These are phyloP conservation scores for Heptranchias perlo DNA, from an alignment of 2,113 vertebrate genomes.

Conservation along the genomic window DNA sequence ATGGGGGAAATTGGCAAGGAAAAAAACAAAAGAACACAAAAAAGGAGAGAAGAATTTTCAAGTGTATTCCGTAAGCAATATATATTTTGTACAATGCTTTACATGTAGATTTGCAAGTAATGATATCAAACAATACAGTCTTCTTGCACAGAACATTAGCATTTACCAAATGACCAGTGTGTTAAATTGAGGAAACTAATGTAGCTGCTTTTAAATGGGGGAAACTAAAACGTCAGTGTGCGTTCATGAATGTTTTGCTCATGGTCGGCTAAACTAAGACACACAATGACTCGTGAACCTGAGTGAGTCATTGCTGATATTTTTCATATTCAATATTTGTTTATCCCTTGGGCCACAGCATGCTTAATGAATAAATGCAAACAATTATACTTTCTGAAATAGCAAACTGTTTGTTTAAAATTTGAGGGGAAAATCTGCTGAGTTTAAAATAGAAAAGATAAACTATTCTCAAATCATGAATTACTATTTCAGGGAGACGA, in stretches of 20 bases:
- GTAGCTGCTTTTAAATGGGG: neutral
- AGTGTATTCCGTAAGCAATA: neutral
- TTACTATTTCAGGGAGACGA: neutral
- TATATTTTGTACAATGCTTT: neutral
- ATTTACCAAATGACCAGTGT: neutral
- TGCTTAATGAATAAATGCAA: slow-evolving; percentile 20
- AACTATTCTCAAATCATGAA: neutral
- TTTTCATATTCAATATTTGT: neutral
- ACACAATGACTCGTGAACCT: neutral
- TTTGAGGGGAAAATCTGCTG: neutral
- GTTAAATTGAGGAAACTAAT: neutral
- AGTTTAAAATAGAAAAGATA: neutral
- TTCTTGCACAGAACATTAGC: too few species aligned
- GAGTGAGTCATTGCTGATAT: neutral
- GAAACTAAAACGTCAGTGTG: neutral
- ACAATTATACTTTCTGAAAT: neutral
- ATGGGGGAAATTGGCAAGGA: too few species aligned
- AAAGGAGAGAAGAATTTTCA: neutral
- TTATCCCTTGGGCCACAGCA: slow-evolving; percentile 17
- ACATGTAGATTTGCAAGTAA: neutral
- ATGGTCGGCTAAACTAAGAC: neutral
- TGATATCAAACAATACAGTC: neutral
- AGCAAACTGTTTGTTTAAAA: neutral
- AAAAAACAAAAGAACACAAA: neutral
- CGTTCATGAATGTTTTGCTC: neutral